These are phyloP conservation scores for Iguana delicatissima DNA, from an alignment of 2,797 vertebrate genomes.

Conservation along the genomic window DNA sequence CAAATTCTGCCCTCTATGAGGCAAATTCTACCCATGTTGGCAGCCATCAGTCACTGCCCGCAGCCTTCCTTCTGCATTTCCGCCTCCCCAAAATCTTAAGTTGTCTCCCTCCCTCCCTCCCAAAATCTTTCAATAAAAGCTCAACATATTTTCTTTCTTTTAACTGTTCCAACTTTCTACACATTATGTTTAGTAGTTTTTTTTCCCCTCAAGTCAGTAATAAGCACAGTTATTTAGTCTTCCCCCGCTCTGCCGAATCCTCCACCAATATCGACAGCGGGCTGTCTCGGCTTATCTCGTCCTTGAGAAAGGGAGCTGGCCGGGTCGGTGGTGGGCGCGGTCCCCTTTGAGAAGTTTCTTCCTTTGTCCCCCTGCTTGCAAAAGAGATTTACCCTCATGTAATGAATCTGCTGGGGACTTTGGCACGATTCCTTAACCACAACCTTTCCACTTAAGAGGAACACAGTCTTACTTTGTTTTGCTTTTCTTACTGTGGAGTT, in stretches of 20 bases:
- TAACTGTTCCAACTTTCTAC: neutral
- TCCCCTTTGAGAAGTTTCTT: neutral
- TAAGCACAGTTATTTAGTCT: slow-evolving; percentile 20
- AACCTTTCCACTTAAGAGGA: slow-evolving; percentile 27
- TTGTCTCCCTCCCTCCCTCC: neutral
- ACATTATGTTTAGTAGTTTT: neutral
- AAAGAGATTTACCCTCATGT: slow-evolving; percentile 27
- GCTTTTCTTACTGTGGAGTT: no score
- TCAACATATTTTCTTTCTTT: neutral
- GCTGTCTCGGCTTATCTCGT: neutral
- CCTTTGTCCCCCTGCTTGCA: neutral
- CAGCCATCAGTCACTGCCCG: neutral
- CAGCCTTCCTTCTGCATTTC: no score
- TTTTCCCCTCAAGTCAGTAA: neutral
- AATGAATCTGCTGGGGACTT: neutral
- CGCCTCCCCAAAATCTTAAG: neutral
- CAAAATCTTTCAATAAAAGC: neutral
- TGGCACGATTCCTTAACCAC: slow-evolving; percentile 44
- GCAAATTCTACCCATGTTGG: no score
- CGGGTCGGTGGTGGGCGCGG: neutral
- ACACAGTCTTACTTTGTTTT: neutral
- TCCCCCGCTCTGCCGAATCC: slow-evolving; percentile 20
- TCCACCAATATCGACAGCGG: neutral
- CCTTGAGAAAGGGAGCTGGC: neutral
- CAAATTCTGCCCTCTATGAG: neutral